These are phyloP conservation scores for Salminus brasiliensis DNA, from an alignment of 2,113 vertebrate genomes.

Conservation along the genomic window DNA sequence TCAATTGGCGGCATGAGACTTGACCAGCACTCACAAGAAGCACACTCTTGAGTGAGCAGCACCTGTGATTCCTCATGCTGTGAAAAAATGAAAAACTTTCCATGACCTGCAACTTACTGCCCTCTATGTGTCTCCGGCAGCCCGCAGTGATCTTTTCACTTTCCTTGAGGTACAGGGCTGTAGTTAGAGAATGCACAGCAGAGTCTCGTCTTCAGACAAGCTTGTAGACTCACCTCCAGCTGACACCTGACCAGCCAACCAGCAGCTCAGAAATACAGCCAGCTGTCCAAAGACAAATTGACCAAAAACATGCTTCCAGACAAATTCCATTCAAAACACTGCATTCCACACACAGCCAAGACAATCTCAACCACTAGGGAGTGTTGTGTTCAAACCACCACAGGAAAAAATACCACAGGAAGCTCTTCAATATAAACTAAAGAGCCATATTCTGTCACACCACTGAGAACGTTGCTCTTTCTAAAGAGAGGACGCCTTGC, in stretches of 20 bases:
- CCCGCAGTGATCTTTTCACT: conserved; percentile 12
- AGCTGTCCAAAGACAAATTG: conserved; percentile 28
- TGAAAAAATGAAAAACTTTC: conserved; percentile 32
- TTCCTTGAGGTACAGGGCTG: not conserved
- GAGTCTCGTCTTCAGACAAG: conserved; percentile 18
- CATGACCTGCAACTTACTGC: conserved; percentile 31
- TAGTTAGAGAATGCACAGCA: conserved; percentile 21
- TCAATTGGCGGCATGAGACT: not conserved
- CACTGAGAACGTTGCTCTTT: not conserved
- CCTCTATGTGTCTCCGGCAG: conserved; percentile 15
- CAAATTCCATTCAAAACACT: conserved; percentile 13
- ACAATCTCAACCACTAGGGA: not conserved
- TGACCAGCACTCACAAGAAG: not conserved
- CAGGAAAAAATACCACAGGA: not conserved
- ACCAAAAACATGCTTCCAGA: conserved; percentile 9
- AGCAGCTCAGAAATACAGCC: conserved; percentile 11
- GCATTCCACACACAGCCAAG: not conserved
- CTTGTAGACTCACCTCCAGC: conserved; percentile 17
- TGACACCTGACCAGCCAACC: conserved; percentile 18
- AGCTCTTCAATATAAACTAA: not conserved
- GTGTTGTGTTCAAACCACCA: not conserved
- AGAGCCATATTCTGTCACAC: not conserved
- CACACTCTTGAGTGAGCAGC: conserved; percentile 4
- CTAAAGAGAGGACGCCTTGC: not conserved
- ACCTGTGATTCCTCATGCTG: conserved; percentile 44